Evolutionary conservation across 2,888 invertebrate genomes (phyloP).

Genomic region (Tetramorium bicarinatum): DNA sequence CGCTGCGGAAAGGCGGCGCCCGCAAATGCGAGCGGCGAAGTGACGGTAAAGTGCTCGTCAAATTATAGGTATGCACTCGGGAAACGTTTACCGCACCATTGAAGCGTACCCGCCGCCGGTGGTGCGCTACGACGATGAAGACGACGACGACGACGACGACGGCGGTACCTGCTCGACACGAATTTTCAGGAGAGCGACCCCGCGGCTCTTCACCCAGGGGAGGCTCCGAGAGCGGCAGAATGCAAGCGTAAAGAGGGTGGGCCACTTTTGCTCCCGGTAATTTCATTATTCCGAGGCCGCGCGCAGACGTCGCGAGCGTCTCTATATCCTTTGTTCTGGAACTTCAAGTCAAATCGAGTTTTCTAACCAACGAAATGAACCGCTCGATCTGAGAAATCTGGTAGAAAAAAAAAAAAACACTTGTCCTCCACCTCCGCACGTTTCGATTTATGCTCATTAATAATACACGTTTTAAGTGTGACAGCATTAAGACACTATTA

Average conservation of each 20-base stretch:
- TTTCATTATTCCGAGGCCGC: slow-evolving; percentile 39
- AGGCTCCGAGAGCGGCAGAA: neutral
- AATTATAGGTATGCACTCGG: slow-evolving; percentile 71
- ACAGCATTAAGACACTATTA: slow-evolving; percentile 27
- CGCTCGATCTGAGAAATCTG: neutral
- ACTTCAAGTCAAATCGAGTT: neutral
- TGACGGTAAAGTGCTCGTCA: slow-evolving; percentile 72
- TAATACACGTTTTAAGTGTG: slow-evolving; percentile 25
- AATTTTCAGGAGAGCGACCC: slow-evolving; percentile 55
- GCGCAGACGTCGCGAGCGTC: slow-evolving; percentile 1
- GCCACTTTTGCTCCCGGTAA: slow-evolving; percentile 39
- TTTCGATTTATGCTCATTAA: neutral
- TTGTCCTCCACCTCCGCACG: neutral
- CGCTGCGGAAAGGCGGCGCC: slow-evolving; percentile 39
- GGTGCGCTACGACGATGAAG: neutral
- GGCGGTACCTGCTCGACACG: slow-evolving; percentile 46
- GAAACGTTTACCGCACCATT: slow-evolving; percentile 70
- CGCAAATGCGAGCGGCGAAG: slow-evolving; percentile 56
- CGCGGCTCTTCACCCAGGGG: neutral
- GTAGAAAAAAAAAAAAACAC: neutral
- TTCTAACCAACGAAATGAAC: neutral
- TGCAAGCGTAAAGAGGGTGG: neutral
- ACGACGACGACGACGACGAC: no score
- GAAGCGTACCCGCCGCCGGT: slow-evolving; percentile 32
- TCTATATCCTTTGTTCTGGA: neutral